Conservation (phyloP, 2,888 invertebrate genomes). For the Chrysolina americana region DNA sequence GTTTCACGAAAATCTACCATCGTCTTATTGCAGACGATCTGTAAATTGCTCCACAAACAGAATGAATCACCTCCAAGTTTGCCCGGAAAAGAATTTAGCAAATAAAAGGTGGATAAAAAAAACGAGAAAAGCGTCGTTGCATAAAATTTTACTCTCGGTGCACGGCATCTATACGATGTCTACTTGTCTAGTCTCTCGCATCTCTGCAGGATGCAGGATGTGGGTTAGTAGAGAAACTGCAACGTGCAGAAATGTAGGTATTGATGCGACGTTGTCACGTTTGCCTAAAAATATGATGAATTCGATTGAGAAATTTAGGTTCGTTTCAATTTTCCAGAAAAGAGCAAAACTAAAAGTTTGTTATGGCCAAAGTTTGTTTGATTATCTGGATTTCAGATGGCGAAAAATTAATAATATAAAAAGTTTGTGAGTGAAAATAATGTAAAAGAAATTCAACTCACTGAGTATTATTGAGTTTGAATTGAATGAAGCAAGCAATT, state of each 20-base stretch:
- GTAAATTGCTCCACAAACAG: slow-evolving; percentile 27
- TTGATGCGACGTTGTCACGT: slow-evolving; percentile 30
- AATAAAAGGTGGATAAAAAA: slow-evolving; percentile 9
- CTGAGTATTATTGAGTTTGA: too few species aligned
- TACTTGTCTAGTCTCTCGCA: slow-evolving; percentile 9
- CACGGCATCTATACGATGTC: neutral
- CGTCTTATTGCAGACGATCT: slow-evolving; percentile 25
- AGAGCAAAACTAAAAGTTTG: too few species aligned
- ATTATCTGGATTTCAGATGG: too few species aligned
- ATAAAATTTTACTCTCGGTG: slow-evolving; percentile 21
- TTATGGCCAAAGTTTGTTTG: too few species aligned
- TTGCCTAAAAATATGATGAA: neutral
- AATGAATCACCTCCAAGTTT: slow-evolving; percentile 11
- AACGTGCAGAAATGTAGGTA: slow-evolving; percentile 31
- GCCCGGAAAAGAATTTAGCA: slow-evolving; percentile 18
- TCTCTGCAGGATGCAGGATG: slow-evolving; percentile 31
- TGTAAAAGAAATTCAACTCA: too few species aligned
- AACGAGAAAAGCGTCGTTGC: slow-evolving; percentile 14
- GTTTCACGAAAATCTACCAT: slow-evolving; percentile 15
- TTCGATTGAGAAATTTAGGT: too few species aligned
- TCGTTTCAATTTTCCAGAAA: too few species aligned
- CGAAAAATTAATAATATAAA: too few species aligned
- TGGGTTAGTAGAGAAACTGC: slow-evolving; percentile 40
- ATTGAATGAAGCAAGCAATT: too few species aligned
- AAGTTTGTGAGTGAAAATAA: too few species aligned